phyloP scores from a whole-genome alignment of 2,797 vertebrate species.

The Sebastes diaconus region DNA sequence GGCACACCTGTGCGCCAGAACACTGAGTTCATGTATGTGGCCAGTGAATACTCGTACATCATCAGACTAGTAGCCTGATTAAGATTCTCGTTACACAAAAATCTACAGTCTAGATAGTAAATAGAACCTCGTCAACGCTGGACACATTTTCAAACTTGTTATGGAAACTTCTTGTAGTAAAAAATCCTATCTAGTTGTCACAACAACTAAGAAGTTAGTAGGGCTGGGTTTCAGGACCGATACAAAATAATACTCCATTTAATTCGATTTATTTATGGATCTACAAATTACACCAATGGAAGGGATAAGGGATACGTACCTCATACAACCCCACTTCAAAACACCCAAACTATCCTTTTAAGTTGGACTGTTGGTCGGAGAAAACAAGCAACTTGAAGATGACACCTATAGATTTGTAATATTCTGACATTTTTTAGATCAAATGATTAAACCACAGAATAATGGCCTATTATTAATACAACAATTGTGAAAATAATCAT shows the following conservation, averaged over 20 bases:
- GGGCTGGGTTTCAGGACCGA: neutral
- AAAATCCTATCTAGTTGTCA: neutral
- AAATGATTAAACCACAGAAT: too few relatives aligned
- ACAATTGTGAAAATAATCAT: too few relatives aligned
- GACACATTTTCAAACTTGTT: constrained; percentile 13
- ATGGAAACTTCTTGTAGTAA: neutral
- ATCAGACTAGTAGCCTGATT: constrained; percentile 37
- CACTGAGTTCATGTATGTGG: constrained; percentile 95
- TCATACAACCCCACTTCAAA: too few relatives aligned
- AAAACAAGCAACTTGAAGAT: too few relatives aligned
- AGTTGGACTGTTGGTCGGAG: too few relatives aligned
- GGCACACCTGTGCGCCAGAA: constrained; percentile 91
- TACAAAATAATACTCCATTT: neutral
- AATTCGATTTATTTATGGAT: neutral
- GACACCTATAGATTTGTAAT: too few relatives aligned
- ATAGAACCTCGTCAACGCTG: constrained; percentile 25
- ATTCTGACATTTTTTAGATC: too few relatives aligned
- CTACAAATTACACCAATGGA: neutral
- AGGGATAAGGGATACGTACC: too few relatives aligned
- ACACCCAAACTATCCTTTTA: too few relatives aligned
- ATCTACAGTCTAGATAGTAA: neutral
- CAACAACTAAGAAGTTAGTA: neutral
- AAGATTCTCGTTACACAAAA: neutral
- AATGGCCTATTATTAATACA: too few relatives aligned
- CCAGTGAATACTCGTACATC: constrained; percentile 48